phyloP scores from a whole-genome alignment of 2,113 vertebrate genomes.

The Coryphaenoides rupestris region DNA sequence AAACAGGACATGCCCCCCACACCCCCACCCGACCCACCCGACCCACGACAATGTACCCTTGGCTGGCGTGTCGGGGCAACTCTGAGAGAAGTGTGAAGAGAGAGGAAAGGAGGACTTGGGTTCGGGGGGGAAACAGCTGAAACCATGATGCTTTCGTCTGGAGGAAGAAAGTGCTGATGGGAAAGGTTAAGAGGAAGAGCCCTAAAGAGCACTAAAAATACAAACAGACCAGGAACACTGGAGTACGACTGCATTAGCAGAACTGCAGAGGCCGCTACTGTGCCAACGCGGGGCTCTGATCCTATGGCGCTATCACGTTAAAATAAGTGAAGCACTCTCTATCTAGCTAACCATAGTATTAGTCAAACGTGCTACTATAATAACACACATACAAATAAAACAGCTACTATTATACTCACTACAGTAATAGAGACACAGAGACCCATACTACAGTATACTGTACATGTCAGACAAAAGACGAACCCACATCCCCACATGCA shows the following conservation, averaged over 20 bases:
- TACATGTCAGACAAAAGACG: neutral
- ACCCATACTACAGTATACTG: neutral
- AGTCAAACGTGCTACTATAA: too few relatives aligned
- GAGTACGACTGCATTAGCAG: neutral
- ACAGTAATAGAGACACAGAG: too few relatives aligned
- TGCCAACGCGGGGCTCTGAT: slow-evolving; percentile 1
- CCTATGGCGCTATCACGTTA: neutral
- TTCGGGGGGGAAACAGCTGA: slow-evolving; percentile 41
- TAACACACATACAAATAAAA: too few relatives aligned
- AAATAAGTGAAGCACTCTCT: neutral
- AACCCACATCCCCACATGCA: neutral
- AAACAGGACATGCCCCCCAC: slow-evolving; percentile 66
- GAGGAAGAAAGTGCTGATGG: slow-evolving; percentile 57
- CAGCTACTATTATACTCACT: too few relatives aligned
- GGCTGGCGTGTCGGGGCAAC: slow-evolving; percentile 14
- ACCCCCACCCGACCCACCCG: slow-evolving; percentile 51
- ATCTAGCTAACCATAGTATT: too few relatives aligned
- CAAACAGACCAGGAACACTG: slow-evolving; percentile 49
- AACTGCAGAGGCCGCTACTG: neutral
- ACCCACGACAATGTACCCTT: too few relatives aligned
- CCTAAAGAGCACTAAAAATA: slow-evolving; percentile 58
- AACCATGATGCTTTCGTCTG: slow-evolving; percentile 27
- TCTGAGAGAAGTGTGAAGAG: slow-evolving; percentile 40
- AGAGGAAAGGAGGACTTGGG: slow-evolving; percentile 28
- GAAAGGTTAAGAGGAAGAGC: slow-evolving; percentile 31